phyloP scores from a whole-genome alignment of 1,140 invertebrate species.

The Drosophila guanche region DNA sequence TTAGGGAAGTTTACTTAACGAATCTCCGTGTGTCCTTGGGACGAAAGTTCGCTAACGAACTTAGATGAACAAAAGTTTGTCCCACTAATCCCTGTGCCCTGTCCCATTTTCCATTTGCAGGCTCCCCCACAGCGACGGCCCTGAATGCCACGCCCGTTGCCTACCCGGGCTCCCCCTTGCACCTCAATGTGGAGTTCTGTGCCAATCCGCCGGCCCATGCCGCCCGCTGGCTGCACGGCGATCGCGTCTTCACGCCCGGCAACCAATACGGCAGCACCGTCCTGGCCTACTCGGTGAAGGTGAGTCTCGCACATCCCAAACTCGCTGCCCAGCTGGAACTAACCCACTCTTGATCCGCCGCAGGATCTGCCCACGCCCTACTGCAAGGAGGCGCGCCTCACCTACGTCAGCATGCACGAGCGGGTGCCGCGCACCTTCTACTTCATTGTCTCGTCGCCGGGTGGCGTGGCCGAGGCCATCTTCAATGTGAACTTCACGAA shows the following conservation, averaged over 20 bases:
- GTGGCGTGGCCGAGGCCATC: slow-evolving; percentile 79
- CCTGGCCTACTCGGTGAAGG: slow-evolving; percentile 81
- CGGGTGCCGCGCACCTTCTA: slow-evolving; percentile 82
- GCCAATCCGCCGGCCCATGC: slow-evolving; percentile 84
- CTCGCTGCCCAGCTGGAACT: neutral
- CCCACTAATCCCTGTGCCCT: slow-evolving; percentile 15
- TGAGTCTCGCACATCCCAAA: slow-evolving; percentile 28
- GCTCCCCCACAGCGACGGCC: slow-evolving; percentile 84
- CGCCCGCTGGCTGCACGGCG: slow-evolving; percentile 82
- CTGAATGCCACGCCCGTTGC: slow-evolving; percentile 85
- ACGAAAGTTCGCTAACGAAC: slow-evolving; percentile 48
- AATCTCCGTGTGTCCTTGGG: slow-evolving; percentile 25
- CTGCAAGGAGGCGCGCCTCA: slow-evolving; percentile 83
- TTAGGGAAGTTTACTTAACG: slow-evolving; percentile 51
- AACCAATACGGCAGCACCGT: slow-evolving; percentile 83
- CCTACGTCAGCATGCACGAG: slow-evolving; percentile 83
- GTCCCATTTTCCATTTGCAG: slow-evolving; percentile 59
- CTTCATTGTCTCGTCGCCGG: slow-evolving; percentile 81
- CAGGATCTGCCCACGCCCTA: slow-evolving; percentile 82
- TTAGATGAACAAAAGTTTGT: slow-evolving; percentile 38
- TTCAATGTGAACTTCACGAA: slow-evolving; percentile 83
- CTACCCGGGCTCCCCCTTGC: slow-evolving; percentile 85
- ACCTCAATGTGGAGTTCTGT: slow-evolving; percentile 85
- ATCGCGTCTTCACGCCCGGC: slow-evolving; percentile 82
- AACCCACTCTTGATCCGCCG: neutral